Conservation (phyloP, 1,140 invertebrate genomes). For the Anoplophora glabripennis region DNA sequence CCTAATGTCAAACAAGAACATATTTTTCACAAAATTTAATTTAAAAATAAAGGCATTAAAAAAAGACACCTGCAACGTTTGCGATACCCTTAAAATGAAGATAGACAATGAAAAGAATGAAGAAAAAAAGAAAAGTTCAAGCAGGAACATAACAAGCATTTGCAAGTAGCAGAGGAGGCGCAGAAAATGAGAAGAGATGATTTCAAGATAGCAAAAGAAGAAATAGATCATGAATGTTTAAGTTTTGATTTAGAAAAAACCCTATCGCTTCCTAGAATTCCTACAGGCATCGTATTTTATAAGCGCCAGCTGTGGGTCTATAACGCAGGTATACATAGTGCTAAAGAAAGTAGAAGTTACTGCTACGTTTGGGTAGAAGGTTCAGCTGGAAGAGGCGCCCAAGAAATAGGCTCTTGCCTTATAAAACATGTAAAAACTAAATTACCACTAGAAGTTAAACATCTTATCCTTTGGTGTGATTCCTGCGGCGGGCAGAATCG, state of each 20-base stretch:
- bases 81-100: conserved; percentile 3
- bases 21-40: conserved; percentile 18
- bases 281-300: conserved; percentile 6
- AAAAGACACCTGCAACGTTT: conserved; percentile 14
- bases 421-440: conserved; percentile 22
- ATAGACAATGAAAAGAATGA: conserved; percentile 7
- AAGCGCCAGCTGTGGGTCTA: conserved; percentile 13
- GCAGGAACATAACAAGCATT: conserved; percentile 2
- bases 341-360: conserved; percentile 13
- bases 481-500: conserved; percentile 46
- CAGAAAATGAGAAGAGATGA: not conserved
- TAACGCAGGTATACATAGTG: conserved; percentile 34
- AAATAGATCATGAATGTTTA: conserved; percentile 18
- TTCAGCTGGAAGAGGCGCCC: conserved; percentile 11
- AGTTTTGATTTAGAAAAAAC: conserved; percentile 45
- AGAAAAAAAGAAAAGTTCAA: not conserved
- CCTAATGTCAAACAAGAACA: conserved; percentile 16
- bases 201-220: conserved; percentile 1
- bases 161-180: not conserved
- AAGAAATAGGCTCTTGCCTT: conserved; percentile 14
- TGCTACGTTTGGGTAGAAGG: conserved; percentile 17
- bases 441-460: conserved; percentile 27
- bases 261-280: conserved; percentile 38
- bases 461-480: conserved; percentile 46
- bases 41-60: conserved; percentile 14